Evolutionary conservation across 30 jellyfish, hydroid and myxozoan genomes (phyloP), one percentile per base, ranked within the genome.

Genomic region (Mastigias papua): DNA sequence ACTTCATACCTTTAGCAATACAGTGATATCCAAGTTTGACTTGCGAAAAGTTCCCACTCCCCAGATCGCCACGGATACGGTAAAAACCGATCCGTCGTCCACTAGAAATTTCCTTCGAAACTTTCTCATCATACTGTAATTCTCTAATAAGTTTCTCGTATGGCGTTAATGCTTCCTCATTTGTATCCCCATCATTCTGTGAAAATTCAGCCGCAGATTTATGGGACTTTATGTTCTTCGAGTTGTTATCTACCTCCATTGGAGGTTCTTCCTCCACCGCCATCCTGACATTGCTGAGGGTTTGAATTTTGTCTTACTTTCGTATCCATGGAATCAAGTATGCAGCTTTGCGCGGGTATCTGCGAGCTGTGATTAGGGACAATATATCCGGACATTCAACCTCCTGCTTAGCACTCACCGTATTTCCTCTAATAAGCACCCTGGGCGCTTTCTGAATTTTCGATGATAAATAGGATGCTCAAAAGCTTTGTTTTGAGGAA

Each of bases 31-130:
- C 97, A 64, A 93, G 90, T 80, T 93, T 93, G 73, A 93, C 98
- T 84, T 93, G 93, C 19, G 98, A 96, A 64, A 93, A 93, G 54
- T 93, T 93, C 23, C 98, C 98, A 75, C 97, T 88, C 62, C 98
- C 98, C 57, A 93, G 91, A 28, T 93, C 97, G 1, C 98, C 98
- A n/a, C 98, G 93, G 20, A 93, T 77, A 37, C 94, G 83, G 80
- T 93, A 93, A 80, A 93, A 93, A 5, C 98, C 98, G 63, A 93
- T 93, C 27, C 98, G 82, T 74, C 90, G 88, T 34, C 98, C 98
- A 19, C 90, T 86, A 13, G 97, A 84, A 25, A 93, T 73, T 84
- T 93, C 98, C 71, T 93, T 93, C 64, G 87, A 84, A 20, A 93
- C 83, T 69, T 87, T 83, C 78, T 93, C 98, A 60, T 93, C 98